These are phyloP conservation scores for Henricia sp. DNA, from an alignment of 53 echinoderm and acorn worm species.

Conservation along the genomic window DNA sequence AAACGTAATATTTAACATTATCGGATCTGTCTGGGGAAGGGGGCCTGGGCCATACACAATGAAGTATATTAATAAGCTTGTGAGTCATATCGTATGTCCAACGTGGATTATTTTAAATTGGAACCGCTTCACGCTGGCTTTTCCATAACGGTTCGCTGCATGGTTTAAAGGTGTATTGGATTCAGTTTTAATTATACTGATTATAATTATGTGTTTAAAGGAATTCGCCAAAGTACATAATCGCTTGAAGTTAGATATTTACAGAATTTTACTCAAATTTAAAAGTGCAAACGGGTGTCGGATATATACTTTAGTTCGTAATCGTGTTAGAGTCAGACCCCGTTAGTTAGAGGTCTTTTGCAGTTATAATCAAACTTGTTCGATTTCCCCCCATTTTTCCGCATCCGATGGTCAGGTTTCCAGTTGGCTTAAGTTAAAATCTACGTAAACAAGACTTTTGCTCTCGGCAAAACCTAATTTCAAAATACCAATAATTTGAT, in stretches of 20 bases:
- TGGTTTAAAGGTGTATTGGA: conserved; percentile 9
- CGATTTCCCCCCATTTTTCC: too few relatives aligned
- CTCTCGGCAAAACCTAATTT: too few relatives aligned
- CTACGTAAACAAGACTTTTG: too few relatives aligned
- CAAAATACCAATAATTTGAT: too few relatives aligned
- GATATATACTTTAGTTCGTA: too few relatives aligned
- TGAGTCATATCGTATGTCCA: conserved; percentile 17
- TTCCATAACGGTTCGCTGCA: conserved; percentile 4
- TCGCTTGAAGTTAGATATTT: not conserved
- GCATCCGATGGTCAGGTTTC: too few relatives aligned
- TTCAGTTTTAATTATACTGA: too few relatives aligned
- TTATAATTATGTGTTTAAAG: not conserved
- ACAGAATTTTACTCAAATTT: not conserved
- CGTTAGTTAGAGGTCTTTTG: too few relatives aligned
- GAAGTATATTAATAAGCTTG: conserved; percentile 1
- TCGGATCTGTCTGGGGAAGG: not conserved
- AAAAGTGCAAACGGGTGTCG: conserved; percentile 10
- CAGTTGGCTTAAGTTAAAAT: too few relatives aligned
- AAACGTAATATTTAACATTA: conserved; percentile 45
- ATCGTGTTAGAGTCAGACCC: too few relatives aligned
- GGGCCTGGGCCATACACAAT: not conserved
- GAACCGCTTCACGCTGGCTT: conserved; percentile 17
- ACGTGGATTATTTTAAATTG: conserved; percentile 48
- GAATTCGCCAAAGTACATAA: conserved; percentile 15
- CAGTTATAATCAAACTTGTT: too few relatives aligned